A percentile compares a stretch with the other conserved stretches of the same genome.
Conservation (phyloP, 2,888 invertebrate genomes). For the Gymnoscelis rufifasciata region DNA sequence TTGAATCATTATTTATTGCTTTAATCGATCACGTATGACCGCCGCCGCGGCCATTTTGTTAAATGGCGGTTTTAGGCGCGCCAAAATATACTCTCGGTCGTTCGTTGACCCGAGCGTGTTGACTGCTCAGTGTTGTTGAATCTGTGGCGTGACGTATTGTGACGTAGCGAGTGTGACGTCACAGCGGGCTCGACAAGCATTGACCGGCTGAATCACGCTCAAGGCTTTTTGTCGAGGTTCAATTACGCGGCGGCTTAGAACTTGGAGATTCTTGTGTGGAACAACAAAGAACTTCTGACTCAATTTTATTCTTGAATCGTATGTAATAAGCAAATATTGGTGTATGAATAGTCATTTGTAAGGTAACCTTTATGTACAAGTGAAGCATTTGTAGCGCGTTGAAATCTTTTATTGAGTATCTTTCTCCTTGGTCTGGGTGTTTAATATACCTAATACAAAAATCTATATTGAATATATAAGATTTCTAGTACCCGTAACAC, state of each 20-base stretch:
- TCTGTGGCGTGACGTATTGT: slow-evolving; percentile 47
- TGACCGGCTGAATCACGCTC: slow-evolving; percentile 42
- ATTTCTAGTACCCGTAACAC: too few relatives aligned
- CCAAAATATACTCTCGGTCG: slow-evolving; percentile 73
- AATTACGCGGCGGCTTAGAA: slow-evolving; percentile 31
- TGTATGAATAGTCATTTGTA: too few relatives aligned
- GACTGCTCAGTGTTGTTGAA: slow-evolving; percentile 28
- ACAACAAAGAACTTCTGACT: background rate
- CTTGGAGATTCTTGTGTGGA: slow-evolving; percentile 8
- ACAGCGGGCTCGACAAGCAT: slow-evolving; percentile 38
- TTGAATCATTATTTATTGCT: slow-evolving; percentile 33
- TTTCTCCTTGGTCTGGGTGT: too few relatives aligned
- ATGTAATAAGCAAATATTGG: too few relatives aligned
- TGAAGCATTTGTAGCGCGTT: background rate
- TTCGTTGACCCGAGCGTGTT: slow-evolving; percentile 64
- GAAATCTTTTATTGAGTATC: background rate
- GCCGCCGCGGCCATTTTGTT: slow-evolving; percentile 35
- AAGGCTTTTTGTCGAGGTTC: slow-evolving; percentile 52
- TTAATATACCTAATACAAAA: too few relatives aligned
- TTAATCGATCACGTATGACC: slow-evolving; percentile 35
- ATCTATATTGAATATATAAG: too few relatives aligned
- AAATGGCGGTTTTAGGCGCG: slow-evolving; percentile 62
- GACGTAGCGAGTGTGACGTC: slow-evolving; percentile 58
- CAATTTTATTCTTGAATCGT: too few relatives aligned
- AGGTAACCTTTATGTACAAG: too few relatives aligned